A percentile compares a stretch with the other conserved stretches of the same genome.
These are phyloP conservation scores for Tor tambroides DNA, from an alignment of 2,113 vertebrate genomes.

Conservation along the genomic window DNA sequence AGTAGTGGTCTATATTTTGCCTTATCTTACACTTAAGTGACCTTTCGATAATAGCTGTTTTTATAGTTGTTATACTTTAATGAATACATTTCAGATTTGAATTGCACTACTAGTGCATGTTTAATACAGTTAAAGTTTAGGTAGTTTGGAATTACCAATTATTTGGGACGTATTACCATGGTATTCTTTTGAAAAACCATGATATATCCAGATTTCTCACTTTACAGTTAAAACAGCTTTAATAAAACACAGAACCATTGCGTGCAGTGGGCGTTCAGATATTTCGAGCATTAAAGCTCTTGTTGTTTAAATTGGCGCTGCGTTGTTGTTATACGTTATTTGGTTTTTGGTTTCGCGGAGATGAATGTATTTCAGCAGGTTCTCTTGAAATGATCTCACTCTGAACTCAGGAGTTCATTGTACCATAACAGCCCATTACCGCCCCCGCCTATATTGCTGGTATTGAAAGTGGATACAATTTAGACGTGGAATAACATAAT, in stretches of 20 bases:
- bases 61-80: no score
- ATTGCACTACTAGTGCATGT: not conserved
- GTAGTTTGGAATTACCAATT: not conserved
- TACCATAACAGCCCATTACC: no score
- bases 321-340: not conserved
- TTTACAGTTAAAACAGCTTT: not conserved
- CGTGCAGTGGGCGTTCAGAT: not conserved
- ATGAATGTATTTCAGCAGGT: not conserved
- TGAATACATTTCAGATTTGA: not conserved
- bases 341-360: not conserved
- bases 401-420: conserved; percentile 45
- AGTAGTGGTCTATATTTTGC: no score
- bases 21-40: no score
- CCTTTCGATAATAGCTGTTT: no score
- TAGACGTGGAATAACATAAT: conserved; percentile 67
- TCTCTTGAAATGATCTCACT: conserved; percentile 26
- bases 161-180: not conserved
- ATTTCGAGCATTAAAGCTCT: no score
- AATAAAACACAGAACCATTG: not conserved
- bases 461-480: conserved; percentile 66
- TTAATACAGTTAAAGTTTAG: not conserved
- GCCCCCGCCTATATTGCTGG: no score
- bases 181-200: not conserved
- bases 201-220: not conserved
- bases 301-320: no score